Conservation (phyloP, 1,140 invertebrate species). For the Zophobas morio region DNA sequence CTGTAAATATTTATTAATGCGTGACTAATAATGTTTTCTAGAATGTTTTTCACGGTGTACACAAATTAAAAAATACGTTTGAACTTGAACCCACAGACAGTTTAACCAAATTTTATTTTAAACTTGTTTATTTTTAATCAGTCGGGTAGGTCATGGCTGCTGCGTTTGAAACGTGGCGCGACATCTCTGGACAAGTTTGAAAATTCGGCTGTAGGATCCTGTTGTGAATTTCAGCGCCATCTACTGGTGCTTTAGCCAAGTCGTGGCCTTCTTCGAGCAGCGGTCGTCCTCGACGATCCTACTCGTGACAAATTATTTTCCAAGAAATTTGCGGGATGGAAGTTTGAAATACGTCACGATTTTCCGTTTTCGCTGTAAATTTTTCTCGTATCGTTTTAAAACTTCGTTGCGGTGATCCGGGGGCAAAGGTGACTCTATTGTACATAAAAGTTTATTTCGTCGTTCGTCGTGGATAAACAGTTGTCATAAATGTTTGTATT, state of each 20-base stretch:
- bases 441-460: conserved; percentile 7
- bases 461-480: conserved; percentile 17
- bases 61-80: conserved; percentile 30
- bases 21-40: conserved; percentile 39
- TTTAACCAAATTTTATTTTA: conserved; percentile 39
- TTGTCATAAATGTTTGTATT: conserved; percentile 16
- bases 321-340: conserved; percentile 2
- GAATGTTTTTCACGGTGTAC: conserved; percentile 14
- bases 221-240: background rate
- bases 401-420: background rate
- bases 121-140: conserved; percentile 37
- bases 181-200: background rate
- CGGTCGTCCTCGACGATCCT: conserved; percentile 25
- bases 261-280: background rate
- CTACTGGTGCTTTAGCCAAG: background rate
- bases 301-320: conserved; percentile 12
- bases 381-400: background rate
- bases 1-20: conserved; percentile 27
- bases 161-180: background rate
- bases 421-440: background rate
- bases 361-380: background rate
- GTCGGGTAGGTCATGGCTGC: conserved; percentile 25
- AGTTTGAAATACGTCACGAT: background rate
- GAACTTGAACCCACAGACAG: conserved; percentile 42
- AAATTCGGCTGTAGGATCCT: background rate